Conservation (phyloP, 2,113 vertebrate genomes). For the Pteronura brasiliensis region DNA sequence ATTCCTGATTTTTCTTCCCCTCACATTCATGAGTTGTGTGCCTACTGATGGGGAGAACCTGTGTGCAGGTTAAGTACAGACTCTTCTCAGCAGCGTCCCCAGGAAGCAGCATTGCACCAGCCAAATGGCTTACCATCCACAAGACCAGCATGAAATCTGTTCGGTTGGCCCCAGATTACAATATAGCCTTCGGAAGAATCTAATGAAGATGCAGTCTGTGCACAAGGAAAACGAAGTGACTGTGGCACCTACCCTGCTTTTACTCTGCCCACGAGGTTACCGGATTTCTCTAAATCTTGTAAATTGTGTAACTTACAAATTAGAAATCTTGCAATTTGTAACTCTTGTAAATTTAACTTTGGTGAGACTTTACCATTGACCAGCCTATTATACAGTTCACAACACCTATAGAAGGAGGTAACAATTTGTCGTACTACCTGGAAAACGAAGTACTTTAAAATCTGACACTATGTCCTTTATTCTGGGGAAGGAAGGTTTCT, state of each 20-base stretch:
- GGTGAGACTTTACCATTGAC: background rate
- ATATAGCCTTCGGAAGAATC: background rate
- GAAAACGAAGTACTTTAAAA: background rate
- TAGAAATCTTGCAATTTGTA: background rate
- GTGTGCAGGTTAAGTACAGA: too few relatives aligned
- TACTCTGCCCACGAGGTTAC: background rate
- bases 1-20: background rate
- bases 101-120: background rate
- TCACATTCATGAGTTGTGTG: background rate
- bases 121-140: background rate
- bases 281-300: background rate
- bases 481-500: background rate
- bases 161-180: background rate
- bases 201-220: background rate
- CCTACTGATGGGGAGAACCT: background rate
- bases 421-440: background rate
- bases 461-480: background rate
- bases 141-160: background rate
- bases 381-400: background rate
- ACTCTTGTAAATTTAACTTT: background rate
- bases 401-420: background rate
- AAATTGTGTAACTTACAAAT: background rate
- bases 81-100: background rate
- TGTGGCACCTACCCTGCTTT: background rate
- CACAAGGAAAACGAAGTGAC: background rate